A percentile compares a stretch with the other conserved stretches of the same genome.
These are phyloP conservation scores for Helicolenus hilgendorfi DNA, from an alignment of 2,797 vertebrate genomes.

Conservation along the genomic window DNA sequence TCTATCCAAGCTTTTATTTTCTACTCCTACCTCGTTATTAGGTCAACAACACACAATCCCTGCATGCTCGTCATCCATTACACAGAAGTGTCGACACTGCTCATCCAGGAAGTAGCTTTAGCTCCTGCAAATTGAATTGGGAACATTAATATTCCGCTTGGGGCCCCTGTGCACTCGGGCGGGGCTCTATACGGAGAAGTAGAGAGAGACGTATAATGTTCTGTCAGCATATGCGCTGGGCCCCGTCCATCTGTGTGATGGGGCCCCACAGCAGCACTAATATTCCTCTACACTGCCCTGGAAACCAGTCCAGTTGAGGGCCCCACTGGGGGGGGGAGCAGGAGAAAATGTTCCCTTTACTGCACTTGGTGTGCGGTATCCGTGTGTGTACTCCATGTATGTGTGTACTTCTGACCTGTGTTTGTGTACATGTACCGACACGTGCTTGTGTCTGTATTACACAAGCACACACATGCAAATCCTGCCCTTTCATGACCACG, in stretches of 20 bases:
- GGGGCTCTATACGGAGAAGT: constrained; percentile 53
- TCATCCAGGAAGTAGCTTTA: constrained; percentile 80
- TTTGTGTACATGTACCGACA: constrained; percentile 14
- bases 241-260: constrained; percentile 81
- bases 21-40: constrained; percentile 56
- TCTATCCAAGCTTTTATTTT: constrained; percentile 42
- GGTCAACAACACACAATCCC: constrained; percentile 66
- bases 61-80: constrained; percentile 73
- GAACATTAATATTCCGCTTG: constrained; percentile 84
- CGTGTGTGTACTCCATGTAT: not conserved
- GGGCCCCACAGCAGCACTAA: constrained; percentile 73
- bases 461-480: constrained; percentile 58
- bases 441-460: constrained; percentile 24
- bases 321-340: not conserved
- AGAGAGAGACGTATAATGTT: constrained; percentile 78
- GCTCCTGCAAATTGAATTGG: constrained; percentile 85
- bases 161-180: constrained; percentile 65
- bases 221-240: constrained; percentile 83
- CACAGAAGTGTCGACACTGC: constrained; percentile 81
- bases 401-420: constrained; percentile 18
- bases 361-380: not conserved
- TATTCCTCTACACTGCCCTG: constrained; percentile 35
- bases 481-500: constrained; percentile 57
- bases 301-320: constrained; percentile 59
- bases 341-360: constrained; percentile 10